phyloP scores from a whole-genome alignment of 2,113 vertebrate genomes.

The Hippoglossus stenolepis region DNA sequence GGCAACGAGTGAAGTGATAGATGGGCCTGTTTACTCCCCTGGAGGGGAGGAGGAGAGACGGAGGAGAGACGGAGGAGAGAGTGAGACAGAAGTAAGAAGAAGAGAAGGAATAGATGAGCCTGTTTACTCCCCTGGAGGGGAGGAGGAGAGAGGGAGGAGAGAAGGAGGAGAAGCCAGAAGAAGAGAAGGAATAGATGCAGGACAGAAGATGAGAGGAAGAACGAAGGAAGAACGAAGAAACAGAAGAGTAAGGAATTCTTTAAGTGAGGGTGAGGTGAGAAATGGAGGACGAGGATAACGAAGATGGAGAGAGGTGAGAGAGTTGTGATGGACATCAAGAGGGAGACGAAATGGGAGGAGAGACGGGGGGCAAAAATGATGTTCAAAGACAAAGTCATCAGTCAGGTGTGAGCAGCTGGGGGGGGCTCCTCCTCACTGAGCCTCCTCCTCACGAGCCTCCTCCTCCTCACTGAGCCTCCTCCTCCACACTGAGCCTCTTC shows the following conservation, averaged over 20 bases:
- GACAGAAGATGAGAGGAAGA: slow-evolving; percentile 4
- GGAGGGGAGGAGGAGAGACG: neutral
- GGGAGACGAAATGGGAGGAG: neutral
- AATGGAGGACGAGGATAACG: no score
- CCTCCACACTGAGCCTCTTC: no score
- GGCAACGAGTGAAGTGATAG: slow-evolving; percentile 27
- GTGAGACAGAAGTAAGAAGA: neutral
- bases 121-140: slow-evolving; percentile 10
- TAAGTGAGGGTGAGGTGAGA: no score
- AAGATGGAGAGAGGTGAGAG: no score
- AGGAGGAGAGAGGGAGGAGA: no score
- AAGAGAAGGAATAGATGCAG: neutral
- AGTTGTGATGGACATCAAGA: neutral
- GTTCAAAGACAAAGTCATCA: slow-evolving; percentile 14
- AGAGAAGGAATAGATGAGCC: slow-evolving; percentile 9
- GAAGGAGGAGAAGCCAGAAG: neutral
- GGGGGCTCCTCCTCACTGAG: no score
- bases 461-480: no score
- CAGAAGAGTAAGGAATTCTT: no score
- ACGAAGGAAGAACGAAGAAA: no score
- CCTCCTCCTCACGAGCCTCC: no score
- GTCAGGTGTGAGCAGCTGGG: neutral
- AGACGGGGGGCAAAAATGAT: neutral
- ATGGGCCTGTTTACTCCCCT: slow-evolving; percentile 11
- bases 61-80: neutral